phyloP scores from a whole-genome alignment of 2,888 invertebrate genomes.

The Dicycla oo region DNA sequence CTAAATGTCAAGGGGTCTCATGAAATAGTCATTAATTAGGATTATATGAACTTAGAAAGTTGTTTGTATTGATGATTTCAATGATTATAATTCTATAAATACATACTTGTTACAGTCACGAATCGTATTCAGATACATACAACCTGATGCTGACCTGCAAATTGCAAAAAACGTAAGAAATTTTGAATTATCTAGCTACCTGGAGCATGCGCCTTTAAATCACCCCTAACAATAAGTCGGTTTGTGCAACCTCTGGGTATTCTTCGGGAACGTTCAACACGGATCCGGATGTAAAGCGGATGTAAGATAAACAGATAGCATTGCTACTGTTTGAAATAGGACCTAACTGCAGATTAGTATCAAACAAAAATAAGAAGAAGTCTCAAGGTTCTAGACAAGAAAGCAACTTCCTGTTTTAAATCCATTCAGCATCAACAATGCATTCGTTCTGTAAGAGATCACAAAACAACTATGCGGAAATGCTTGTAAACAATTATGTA shows the following conservation, averaged over 20 bases:
- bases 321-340: slow-evolving; percentile 2
- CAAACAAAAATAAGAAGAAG: slow-evolving; percentile 51
- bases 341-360: slow-evolving; percentile 9
- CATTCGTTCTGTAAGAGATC: slow-evolving; percentile 23
- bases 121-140: too few relatives aligned
- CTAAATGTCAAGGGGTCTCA: too few relatives aligned
- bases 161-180: too few relatives aligned
- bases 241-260: not conserved
- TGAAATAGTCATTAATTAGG: too few relatives aligned
- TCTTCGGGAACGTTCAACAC: slow-evolving; percentile 17
- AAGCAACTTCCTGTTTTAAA: slow-evolving; percentile 58
- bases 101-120: too few relatives aligned
- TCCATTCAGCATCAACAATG: slow-evolving; percentile 43
- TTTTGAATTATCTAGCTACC: too few relatives aligned
- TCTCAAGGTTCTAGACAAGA: slow-evolving; percentile 56
- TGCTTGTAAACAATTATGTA: slow-evolving; percentile 13
- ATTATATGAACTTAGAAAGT: too few relatives aligned
- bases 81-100: too few relatives aligned
- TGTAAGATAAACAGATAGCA: not conserved
- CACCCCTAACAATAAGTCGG: too few relatives aligned
- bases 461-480: slow-evolving; percentile 25
- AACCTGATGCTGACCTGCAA: too few relatives aligned
- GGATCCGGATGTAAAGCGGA: slow-evolving; percentile 28
- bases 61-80: too few relatives aligned
- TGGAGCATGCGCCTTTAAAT: too few relatives aligned